phyloP scores from a whole-genome alignment of 1,140 invertebrate species.

The Onthophagus taurus region DNA sequence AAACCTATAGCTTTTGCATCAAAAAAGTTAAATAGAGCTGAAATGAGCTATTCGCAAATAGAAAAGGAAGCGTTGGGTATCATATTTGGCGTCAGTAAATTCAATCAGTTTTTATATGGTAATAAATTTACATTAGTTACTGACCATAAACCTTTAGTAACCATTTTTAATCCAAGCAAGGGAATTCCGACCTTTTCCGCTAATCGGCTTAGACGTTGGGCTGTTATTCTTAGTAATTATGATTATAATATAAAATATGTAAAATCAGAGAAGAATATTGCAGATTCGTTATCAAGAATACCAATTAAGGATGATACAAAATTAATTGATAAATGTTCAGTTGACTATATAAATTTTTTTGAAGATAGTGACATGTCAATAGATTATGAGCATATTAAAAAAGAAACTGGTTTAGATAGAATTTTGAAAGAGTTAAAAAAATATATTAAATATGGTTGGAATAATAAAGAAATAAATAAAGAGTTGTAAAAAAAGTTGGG shows the following conservation, averaged over 20 bases:
- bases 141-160: constrained; percentile 41
- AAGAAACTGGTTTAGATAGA: neutral
- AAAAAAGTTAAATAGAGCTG: constrained; percentile 36
- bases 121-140: constrained; percentile 38
- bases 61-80: constrained; percentile 46
- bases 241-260: constrained; percentile 33
- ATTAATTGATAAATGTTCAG: neutral
- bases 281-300: constrained; percentile 4
- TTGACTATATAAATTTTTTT: constrained; percentile 2
- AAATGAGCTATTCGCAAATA: constrained; percentile 44
- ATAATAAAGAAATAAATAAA: too few relatives aligned
- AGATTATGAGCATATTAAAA: constrained; percentile 8
- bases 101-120: constrained; percentile 44
- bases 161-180: constrained; percentile 33
- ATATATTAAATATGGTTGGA: too few relatives aligned
- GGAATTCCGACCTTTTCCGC: constrained; percentile 30
- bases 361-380: neutral
- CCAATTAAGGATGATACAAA: neutral
- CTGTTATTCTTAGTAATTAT: constrained; percentile 26
- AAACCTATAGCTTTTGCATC: constrained; percentile 42
- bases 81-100: constrained; percentile 40
- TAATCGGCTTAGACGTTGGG: constrained; percentile 33
- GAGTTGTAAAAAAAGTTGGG: too few relatives aligned
- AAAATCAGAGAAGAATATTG: constrained; percentile 12
- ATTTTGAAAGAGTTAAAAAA: constrained; percentile 6